Conservation (phyloP, 2,888 invertebrate genomes). For the Cylloceria caligata region DNA sequence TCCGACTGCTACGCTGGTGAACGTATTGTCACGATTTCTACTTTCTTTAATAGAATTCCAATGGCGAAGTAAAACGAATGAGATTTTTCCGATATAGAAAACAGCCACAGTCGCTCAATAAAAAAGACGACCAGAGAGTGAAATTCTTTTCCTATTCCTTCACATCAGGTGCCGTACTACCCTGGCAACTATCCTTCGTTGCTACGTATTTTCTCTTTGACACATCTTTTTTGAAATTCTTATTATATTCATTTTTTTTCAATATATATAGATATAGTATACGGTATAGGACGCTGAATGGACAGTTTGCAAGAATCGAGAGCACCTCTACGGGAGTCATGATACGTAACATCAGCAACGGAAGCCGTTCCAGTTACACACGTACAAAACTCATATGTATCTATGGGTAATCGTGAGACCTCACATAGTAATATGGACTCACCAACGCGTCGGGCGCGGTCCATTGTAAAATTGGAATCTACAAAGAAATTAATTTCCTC, state of each 20-base stretch:
- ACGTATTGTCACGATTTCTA: conserved; percentile 37
- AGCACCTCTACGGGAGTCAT: not conserved
- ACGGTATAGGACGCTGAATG: not conserved
- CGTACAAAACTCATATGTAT: conserved; percentile 21
- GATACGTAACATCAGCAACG: conserved; percentile 1
- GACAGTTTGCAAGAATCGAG: not conserved
- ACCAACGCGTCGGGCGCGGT: conserved; percentile 42
- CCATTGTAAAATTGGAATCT: conserved; percentile 64
- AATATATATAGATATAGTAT: not conserved
- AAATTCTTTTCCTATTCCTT: conserved; percentile 6
- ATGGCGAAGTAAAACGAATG: conserved; percentile 36
- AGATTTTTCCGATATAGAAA: conserved; percentile 36
- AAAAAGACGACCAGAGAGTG: conserved; percentile 24
- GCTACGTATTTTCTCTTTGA: conserved; percentile 40
- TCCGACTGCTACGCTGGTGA: not conserved
- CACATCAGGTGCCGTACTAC: not conserved
- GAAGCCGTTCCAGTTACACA: conserved; percentile 33
- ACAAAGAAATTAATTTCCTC: conserved; percentile 66
- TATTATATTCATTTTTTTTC: not conserved
- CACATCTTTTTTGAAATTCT: not conserved
- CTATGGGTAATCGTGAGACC: conserved; percentile 14
- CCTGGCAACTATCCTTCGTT: not conserved
- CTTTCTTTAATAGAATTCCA: conserved; percentile 38
- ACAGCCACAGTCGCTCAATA: conserved; percentile 12
- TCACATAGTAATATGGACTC: not conserved